Evolutionary conservation across 2,888 invertebrate genomes (phyloP).

Genomic region (Dascillus cervinus): DNA sequence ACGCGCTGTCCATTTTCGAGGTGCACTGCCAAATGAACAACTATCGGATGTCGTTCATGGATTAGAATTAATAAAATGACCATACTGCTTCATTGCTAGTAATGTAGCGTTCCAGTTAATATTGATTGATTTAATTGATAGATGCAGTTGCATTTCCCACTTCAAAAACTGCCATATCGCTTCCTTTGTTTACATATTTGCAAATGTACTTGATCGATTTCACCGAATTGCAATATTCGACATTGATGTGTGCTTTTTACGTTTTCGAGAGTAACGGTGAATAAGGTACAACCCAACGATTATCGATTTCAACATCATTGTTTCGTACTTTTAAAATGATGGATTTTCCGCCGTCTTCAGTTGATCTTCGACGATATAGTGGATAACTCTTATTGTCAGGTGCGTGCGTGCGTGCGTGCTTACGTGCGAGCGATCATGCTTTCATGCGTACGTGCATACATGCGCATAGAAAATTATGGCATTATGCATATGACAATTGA

Average conservation of each 20-base stretch:
- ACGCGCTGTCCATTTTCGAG: conserved; percentile 16
- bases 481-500: no score
- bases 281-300: conserved; percentile 34
- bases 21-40: conserved; percentile 23
- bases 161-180: conserved; percentile 20
- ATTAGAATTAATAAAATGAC: conserved; percentile 16
- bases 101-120: conserved; percentile 25
- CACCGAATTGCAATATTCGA: conserved; percentile 35
- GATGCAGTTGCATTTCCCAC: conserved; percentile 19
- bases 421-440: no score
- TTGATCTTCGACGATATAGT: conserved; percentile 23
- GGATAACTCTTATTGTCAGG: conserved; percentile 27
- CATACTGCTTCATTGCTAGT: conserved; percentile 28
- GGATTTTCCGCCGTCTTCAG: not conserved
- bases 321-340: conserved; percentile 1
- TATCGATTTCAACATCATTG: conserved; percentile 24
- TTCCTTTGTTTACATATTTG: no score
- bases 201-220: no score
- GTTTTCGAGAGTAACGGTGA: conserved; percentile 24
- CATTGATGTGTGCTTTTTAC: conserved; percentile 29
- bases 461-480: no score
- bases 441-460: no score
- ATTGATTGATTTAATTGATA: conserved; percentile 20
- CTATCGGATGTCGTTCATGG: conserved; percentile 27
- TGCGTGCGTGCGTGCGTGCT: no score